Percentiles rank a stretch among this genome's conserved stretches.
Evolutionary conservation across 2,797 vertebrate genomes (phyloP).

Genomic region (Harpagifer antarcticus): DNA sequence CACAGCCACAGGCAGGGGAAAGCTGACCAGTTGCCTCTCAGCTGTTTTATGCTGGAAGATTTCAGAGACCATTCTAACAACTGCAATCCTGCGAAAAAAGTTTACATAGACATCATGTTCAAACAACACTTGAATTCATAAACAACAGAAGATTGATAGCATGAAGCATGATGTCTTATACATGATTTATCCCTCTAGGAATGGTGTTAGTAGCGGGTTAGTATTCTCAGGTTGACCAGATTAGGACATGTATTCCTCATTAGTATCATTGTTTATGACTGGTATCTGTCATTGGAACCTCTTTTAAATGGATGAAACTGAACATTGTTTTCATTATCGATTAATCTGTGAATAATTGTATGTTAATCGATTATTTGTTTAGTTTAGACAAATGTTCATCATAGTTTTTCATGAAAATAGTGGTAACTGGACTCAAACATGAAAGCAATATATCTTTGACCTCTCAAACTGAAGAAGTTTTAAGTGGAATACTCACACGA

Average conservation of each 20-base stretch:
- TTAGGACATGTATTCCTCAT: background rate
- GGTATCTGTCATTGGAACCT: background rate
- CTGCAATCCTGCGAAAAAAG: background rate
- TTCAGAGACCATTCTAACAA: slow-evolving; percentile 10
- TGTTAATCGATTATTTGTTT: too few relatives aligned
- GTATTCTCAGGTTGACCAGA: background rate
- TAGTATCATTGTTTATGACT: background rate
- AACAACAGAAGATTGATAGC: background rate
- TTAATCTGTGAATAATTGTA: too few relatives aligned
- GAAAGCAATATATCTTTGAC: background rate
- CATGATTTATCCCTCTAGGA: background rate
- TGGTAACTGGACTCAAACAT: background rate
- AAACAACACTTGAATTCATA: background rate
- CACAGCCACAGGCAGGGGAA: background rate
- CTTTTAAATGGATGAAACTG: too few relatives aligned
- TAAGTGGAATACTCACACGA: background rate
- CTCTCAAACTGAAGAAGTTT: background rate
- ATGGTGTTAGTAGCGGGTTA: background rate
- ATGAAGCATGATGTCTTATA: background rate
- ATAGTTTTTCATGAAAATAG: too few relatives aligned
- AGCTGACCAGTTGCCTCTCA: slow-evolving; percentile 56
- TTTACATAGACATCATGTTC: slow-evolving; percentile 4
- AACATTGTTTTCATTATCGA: too few relatives aligned
- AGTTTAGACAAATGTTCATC: too few relatives aligned
- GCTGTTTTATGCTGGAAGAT: slow-evolving; percentile 50